phyloP scores from a whole-genome alignment of 2,113 vertebrate genomes.

The Forbesichthys agassizii region DNA sequence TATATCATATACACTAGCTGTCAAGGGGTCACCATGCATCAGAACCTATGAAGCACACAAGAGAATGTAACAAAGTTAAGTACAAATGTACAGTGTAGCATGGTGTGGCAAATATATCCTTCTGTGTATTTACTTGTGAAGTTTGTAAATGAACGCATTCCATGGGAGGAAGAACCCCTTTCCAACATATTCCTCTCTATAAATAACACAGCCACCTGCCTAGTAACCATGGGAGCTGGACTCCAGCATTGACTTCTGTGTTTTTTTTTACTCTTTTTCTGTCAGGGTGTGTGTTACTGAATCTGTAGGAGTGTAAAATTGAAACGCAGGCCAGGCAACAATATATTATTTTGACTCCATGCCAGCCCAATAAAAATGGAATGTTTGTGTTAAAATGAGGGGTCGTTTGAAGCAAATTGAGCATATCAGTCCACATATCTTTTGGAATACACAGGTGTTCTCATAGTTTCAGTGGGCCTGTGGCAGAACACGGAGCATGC shows the following conservation, averaged over 20 bases:
- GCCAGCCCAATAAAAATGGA: not conserved
- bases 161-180: conserved; percentile 17
- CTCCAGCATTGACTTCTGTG: conserved; percentile 12
- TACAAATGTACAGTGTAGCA: no score
- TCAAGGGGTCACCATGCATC: no score
- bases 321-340: conserved; percentile 32
- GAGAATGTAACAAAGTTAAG: no score
- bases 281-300: conserved; percentile 10
- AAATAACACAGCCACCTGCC: conserved; percentile 27
- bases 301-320: conserved; percentile 35
- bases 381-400: not conserved
- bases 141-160: conserved; percentile 7
- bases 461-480: not conserved
- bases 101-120: not conserved
- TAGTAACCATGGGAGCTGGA: conserved; percentile 23
- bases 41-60: no score
- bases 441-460: conserved; percentile 5
- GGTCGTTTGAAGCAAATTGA: conserved; percentile 8
- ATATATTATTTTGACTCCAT: conserved; percentile 11
- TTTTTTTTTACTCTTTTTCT: conserved; percentile 6
- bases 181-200: conserved; percentile 26
- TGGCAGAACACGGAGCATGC: not conserved
- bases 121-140: not conserved
- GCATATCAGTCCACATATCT: conserved; percentile 1
- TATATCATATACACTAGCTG: no score